Conservation (phyloP, 2,888 invertebrate species). For the Cephonodes hylas region DNA sequence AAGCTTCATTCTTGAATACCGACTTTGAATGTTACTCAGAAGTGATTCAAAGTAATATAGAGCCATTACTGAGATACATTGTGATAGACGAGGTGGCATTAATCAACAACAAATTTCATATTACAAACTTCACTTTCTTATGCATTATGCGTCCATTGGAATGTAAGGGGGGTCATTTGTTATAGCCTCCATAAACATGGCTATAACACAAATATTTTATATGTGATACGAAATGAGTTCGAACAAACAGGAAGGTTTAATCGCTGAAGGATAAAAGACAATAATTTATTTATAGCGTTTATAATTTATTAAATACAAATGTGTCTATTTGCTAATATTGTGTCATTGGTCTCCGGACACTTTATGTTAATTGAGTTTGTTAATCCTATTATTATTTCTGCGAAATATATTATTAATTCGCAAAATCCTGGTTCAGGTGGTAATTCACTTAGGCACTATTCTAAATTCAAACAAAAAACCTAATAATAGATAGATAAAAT, state of each 20-base stretch:
- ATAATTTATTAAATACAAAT: constrained; percentile 13
- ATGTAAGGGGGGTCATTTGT: constrained; percentile 18
- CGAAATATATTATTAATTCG: too few species aligned
- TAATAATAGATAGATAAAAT: constrained; percentile 14
- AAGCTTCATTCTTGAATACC: background rate
- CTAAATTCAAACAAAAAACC: background rate
- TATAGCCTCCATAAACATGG: background rate
- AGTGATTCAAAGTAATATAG: background rate
- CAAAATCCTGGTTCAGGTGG: too few species aligned
- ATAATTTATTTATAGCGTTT: constrained; percentile 12
- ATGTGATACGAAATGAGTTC: constrained; percentile 16
- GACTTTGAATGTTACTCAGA: background rate
- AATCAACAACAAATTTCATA: constrained; percentile 40
- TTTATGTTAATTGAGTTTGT: too few species aligned
- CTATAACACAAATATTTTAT: constrained; percentile 1
- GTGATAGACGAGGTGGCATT: constrained; percentile 25
- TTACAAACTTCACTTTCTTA: constrained; percentile 21
- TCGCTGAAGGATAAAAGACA: constrained; percentile 29
- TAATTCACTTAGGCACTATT: background rate
- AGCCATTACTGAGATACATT: constrained; percentile 25
- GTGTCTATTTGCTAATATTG: background rate
- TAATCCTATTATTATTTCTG: too few species aligned
- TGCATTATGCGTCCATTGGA: constrained; percentile 23
- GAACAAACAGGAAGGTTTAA: constrained; percentile 46
- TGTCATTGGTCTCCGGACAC: background rate